A percentile compares a stretch with the other conserved stretches of the same genome.
Evolutionary conservation across 1,140 invertebrate species (phyloP).

Genomic region (Reticulitermes speratus): DNA sequence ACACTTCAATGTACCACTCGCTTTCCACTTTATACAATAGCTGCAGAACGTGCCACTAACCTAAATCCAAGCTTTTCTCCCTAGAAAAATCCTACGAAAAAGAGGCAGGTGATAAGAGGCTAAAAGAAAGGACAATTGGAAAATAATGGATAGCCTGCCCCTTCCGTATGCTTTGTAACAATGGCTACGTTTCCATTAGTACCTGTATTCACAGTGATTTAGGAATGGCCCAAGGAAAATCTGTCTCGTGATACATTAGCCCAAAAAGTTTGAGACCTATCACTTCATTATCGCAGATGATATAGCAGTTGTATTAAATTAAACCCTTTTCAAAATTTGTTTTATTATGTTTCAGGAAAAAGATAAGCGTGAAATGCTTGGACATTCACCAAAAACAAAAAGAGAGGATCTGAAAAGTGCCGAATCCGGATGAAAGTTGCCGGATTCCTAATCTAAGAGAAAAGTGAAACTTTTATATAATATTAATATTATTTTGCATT

Average conservation of each 20-base stretch:
- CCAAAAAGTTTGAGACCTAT: too few species aligned
- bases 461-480: too few species aligned
- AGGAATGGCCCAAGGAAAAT: not conserved
- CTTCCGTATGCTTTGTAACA: not conserved
- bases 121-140: slow-evolving; percentile 11
- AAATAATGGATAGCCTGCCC: not conserved
- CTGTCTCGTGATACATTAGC: not conserved
- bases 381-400: too few species aligned
- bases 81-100: slow-evolving; percentile 8
- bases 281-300: too few species aligned
- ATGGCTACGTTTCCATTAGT: not conserved
- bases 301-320: too few species aligned
- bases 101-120: not conserved
- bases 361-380: too few species aligned
- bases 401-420: too few species aligned
- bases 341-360: too few species aligned
- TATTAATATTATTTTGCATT: too few species aligned
- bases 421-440: too few species aligned
- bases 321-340: too few species aligned
- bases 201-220: not conserved
- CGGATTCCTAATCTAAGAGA: too few species aligned
- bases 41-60: not conserved
- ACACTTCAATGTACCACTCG: not conserved
- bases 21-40: slow-evolving; percentile 8
- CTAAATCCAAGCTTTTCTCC: slow-evolving; percentile 18